Conservation (phyloP, 2,888 invertebrate genomes). For the Eulithis prunata region DNA sequence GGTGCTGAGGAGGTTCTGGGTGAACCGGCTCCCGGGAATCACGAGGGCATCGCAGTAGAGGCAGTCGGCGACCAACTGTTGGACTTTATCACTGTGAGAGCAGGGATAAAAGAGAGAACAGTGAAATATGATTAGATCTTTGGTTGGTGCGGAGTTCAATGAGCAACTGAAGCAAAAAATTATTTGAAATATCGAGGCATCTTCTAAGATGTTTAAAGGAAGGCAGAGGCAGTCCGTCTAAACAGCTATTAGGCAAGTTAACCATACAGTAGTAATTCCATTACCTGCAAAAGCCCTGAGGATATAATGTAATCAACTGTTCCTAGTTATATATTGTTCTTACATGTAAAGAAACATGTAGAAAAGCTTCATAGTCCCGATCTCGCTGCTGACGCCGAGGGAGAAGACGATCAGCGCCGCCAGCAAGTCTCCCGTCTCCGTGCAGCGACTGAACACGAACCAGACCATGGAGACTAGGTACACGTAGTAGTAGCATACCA, state of each 20-base stretch:
- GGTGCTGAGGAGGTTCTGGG: conserved; percentile 47
- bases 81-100: conserved; percentile 49
- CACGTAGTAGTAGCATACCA: conserved; percentile 55
- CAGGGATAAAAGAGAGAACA: background rate
- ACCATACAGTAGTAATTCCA: no score
- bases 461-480: conserved; percentile 60
- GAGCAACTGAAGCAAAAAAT: no score
- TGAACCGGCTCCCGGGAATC: conserved; percentile 51
- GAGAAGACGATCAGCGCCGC: conserved; percentile 58
- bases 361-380: conserved; percentile 55
- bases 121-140: no score
- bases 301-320: no score
- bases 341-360: conserved; percentile 57
- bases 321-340: conserved; percentile 22
- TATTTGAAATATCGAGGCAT: no score
- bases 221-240: no score
- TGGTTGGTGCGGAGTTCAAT: no score
- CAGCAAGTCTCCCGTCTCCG: conserved; percentile 51
- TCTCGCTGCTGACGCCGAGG: conserved; percentile 56
- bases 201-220: no score
- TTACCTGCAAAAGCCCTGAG: no score
- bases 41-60: conserved; percentile 49
- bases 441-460: conserved; percentile 57
- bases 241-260: no score
- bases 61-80: conserved; percentile 50